phyloP scores from a whole-genome alignment of 2,113 vertebrate genomes.

The Lates calcarifer region DNA sequence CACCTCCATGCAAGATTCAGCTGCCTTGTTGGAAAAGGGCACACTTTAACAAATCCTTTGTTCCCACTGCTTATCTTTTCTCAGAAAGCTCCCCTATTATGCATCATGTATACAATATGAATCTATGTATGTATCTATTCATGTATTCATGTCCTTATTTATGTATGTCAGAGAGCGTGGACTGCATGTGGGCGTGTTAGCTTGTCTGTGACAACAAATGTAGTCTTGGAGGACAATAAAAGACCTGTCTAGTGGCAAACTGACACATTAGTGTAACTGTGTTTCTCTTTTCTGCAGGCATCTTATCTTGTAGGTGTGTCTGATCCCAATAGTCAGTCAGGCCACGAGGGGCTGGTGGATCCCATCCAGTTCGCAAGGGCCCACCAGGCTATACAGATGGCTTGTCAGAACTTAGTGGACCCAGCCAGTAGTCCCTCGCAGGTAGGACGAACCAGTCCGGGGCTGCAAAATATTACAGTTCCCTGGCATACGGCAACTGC shows the following conservation, averaged over 20 bases:
- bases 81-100: constrained; percentile 3
- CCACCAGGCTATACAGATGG: constrained; percentile 99
- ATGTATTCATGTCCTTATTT: neutral
- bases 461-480: constrained; percentile 8
- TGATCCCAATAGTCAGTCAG: constrained; percentile 97
- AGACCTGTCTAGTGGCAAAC: neutral
- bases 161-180: neutral
- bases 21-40: constrained; percentile 26
- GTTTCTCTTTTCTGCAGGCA: constrained; percentile 83
- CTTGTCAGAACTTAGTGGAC: constrained; percentile 97
- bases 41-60: constrained; percentile 12
- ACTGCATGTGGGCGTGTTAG: neutral
- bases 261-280: neutral
- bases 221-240: neutral
- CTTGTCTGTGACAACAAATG: constrained; percentile 11
- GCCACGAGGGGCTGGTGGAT: constrained; percentile 97
- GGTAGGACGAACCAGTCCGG: constrained; percentile 81
- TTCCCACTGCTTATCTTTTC: constrained; percentile 1
- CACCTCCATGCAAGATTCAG: neutral
- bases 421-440: constrained; percentile 96
- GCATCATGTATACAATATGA: neutral
- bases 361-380: constrained; percentile 98
- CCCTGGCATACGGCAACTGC: constrained; percentile 2
- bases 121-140: neutral
- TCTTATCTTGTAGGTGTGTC: constrained; percentile 98